phyloP scores from a whole-genome alignment of 1,140 invertebrate genomes.

The Gyrodactylus salaris region DNA sequence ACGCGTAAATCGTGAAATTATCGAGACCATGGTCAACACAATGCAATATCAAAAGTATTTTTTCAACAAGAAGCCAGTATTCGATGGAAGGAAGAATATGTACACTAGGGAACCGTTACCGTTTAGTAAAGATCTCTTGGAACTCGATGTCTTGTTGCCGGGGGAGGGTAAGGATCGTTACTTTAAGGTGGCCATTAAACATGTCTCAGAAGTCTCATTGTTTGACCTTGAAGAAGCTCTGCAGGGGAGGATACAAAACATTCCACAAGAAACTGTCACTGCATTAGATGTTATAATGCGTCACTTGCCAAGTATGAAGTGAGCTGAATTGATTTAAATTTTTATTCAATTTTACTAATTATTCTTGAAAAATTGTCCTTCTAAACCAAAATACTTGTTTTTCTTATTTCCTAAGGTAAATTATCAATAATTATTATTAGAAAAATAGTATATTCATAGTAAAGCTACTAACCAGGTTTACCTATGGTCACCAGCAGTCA shows the following conservation, averaged over 20 bases:
- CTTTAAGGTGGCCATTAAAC: conserved; percentile 89
- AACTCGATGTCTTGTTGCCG: conserved; percentile 70
- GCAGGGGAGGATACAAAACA: conserved; percentile 46
- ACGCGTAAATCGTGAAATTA: conserved; percentile 89
- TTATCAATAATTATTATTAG: too few species aligned
- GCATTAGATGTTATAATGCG: conserved; percentile 95
- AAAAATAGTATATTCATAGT: too few species aligned
- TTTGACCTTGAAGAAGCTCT: conserved; percentile 82
- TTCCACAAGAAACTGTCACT: conserved; percentile 82
- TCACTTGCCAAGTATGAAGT: conserved; percentile 86
- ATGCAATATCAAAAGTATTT: conserved; percentile 77
- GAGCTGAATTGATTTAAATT: conserved; percentile 12
- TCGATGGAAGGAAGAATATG: conserved; percentile 75
- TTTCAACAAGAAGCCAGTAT: conserved; percentile 75
- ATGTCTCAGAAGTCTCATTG: conserved; percentile 72
- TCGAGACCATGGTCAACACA: conserved; percentile 90
- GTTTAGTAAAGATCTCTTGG: conserved; percentile 67
- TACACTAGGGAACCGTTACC: conserved; percentile 84
- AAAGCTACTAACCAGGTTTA: too few species aligned
- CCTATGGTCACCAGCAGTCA: too few species aligned
- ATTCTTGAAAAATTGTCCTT: too few species aligned
- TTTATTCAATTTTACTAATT: too few species aligned
- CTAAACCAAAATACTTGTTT: too few species aligned
- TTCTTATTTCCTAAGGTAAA: too few species aligned
- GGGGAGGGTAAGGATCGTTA: conserved; percentile 91